Evolutionary conservation across 2,113 vertebrate species (phyloP).

Genomic region (Pygoscelis adeliae): DNA sequence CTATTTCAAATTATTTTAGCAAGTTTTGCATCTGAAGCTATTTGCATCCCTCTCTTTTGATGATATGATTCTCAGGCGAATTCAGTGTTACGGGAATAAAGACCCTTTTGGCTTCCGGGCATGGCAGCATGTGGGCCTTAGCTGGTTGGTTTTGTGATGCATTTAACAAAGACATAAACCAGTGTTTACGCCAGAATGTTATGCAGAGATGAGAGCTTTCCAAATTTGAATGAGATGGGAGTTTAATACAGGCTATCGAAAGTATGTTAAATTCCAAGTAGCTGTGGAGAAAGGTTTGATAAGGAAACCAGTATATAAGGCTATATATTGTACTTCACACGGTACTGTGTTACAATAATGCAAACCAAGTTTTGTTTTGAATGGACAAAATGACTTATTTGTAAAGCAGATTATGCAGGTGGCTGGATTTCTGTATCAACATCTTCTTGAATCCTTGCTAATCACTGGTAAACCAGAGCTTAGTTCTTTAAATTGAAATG

Average conservation of each 20-base stretch:
- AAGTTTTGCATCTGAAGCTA: constrained; percentile 16
- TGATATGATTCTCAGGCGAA: neutral
- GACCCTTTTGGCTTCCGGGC: neutral
- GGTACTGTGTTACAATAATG: neutral
- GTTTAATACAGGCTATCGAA: neutral
- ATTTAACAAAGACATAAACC: neutral
- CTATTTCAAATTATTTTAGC: neutral
- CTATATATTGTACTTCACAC: neutral
- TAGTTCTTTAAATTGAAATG: neutral
- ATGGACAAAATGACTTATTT: neutral
- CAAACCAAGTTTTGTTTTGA: neutral
- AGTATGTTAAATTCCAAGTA: neutral
- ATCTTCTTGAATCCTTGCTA: neutral
- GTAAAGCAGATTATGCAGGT: neutral
- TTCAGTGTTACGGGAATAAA: neutral
- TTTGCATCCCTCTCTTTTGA: neutral
- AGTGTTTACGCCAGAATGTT: neutral
- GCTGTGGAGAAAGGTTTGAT: neutral
- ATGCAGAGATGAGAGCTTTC: neutral
- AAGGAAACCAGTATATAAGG: accelerated
- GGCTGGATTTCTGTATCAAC: neutral
- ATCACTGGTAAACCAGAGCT: neutral
- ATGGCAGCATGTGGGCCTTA: neutral
- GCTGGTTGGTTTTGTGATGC: neutral
- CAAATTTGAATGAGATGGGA: neutral